phyloP scores from a whole-genome alignment of 2,113 vertebrate genomes.

The Eidolon helvum region DNA sequence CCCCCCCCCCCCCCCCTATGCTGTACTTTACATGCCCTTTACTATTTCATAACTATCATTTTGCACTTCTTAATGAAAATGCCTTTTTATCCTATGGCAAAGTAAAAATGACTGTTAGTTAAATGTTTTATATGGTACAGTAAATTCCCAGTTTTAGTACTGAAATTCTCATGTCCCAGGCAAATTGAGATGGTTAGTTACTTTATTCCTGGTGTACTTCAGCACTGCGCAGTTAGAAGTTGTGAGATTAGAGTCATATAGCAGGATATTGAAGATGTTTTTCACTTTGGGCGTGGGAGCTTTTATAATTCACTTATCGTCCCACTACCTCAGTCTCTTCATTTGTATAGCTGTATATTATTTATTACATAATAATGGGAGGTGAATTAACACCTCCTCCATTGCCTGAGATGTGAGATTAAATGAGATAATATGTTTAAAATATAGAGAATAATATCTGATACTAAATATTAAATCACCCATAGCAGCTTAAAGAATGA shows the following conservation, averaged over 20 bases:
- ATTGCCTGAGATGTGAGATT: not conserved
- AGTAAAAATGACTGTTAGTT: not conserved
- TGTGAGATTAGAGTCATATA: not conserved
- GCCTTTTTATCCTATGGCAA: not conserved
- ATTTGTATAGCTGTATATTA: not conserved
- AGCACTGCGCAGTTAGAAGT: not conserved
- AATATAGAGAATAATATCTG: not conserved
- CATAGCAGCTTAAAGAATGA: not conserved
- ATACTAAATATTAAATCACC: not conserved
- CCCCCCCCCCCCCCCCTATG: too few species aligned
- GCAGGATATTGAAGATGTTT: not conserved
- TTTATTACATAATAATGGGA: not conserved
- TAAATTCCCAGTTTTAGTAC: not conserved
- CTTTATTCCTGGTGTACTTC: not conserved
- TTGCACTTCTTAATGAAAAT: not conserved
- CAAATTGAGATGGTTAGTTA: not conserved
- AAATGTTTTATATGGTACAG: not conserved
- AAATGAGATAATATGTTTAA: not conserved
- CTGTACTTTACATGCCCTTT: too few species aligned
- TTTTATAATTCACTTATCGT: not conserved
- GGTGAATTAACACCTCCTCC: not conserved
- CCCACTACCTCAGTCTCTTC: not conserved
- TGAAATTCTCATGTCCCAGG: not conserved
- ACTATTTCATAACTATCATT: too few species aligned
- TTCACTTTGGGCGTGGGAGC: not conserved